These are phyloP conservation scores for Coilia nasus DNA, from an alignment of 2,797 vertebrate genomes.

Conservation along the genomic window DNA sequence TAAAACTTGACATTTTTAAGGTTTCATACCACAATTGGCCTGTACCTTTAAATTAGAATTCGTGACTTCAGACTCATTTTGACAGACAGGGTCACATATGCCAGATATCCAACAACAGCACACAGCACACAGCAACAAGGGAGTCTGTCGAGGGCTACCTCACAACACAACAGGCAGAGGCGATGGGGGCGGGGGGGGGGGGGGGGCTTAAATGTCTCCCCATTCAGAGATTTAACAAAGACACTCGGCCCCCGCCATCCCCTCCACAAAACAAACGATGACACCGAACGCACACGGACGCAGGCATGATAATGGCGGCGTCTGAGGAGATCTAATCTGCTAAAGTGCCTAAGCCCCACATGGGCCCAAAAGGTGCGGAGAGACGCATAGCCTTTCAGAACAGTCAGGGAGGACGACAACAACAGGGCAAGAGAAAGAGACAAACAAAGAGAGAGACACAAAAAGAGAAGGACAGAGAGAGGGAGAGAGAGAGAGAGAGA, in stretches of 20 bases:
- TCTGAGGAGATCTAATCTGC: background rate
- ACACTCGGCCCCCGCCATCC: background rate
- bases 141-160: no score
- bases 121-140: no score
- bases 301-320: background rate
- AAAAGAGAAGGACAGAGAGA: background rate
- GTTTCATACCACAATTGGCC: no score
- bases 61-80: no score
- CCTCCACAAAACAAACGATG: conserved; percentile 5
- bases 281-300: background rate
- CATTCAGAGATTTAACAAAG: conserved; percentile 49
- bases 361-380: conserved; percentile 70
- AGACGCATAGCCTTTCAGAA: conserved; percentile 68
- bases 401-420: conserved; percentile 72
- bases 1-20: no score
- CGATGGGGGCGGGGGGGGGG: conserved; percentile 29
- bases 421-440: background rate
- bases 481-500: background rate
- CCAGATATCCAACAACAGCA: no score
- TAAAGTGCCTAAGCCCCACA: conserved; percentile 49
- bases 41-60: no score
- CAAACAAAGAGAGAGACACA: no score
- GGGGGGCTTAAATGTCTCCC: conserved; percentile 89
- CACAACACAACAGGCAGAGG: background rate
- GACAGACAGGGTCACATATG: no score